Evolutionary conservation across 2,113 vertebrate genomes (phyloP), one percentile per base, ranked within the genome.

Genomic region (Pseudorasbora parva): DNA sequence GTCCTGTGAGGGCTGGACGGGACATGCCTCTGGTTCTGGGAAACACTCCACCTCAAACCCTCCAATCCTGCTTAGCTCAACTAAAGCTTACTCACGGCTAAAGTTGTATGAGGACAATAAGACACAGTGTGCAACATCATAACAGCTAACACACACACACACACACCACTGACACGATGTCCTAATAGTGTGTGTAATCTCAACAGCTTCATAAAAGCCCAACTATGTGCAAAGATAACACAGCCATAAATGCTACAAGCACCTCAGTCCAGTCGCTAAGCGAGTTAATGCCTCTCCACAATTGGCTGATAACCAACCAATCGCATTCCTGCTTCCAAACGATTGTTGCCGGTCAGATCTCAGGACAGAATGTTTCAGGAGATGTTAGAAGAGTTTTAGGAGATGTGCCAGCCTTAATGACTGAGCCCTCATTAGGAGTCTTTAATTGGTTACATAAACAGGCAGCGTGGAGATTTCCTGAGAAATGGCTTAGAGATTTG

Each of bases 251-350:
- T 37, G 17, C 27, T 60, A 78, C 33, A 60, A 73, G 68, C 43
- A 41, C 4, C 43, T 62, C 57, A 12, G 71, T 79, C 23, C 54
- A 74, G 84, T 85, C 75, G 84, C 77, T 56, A 76, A 74, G 84
- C 56, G 60, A 49, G 60, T 47, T 10, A 73, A 51, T 54, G 71
- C 11, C 54, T 2, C 45, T 51, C 23, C 19, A 45, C 56, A 30
- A 27, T 51, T 83, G 81, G 81, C 14, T 62, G 51, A 62, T 8
- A 14, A 62, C 43, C 43, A 27, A 5, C 78, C 57, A 85, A 85
- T 85, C 84, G 45, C 66, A 33, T 10, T 23, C 4, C 57, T 51
- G 81, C 27, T 41, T 64, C 43, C 43, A 66, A 14, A 49, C 2
- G 56, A 59, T n/a, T 62, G 81, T 76, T 83, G 76, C 81, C 21